A percentile compares a stretch with the other conserved stretches of the same genome.
These are phyloP conservation scores for Pterocles gutturalis DNA, from an alignment of 2,113 vertebrate genomes.

Conservation along the genomic window DNA sequence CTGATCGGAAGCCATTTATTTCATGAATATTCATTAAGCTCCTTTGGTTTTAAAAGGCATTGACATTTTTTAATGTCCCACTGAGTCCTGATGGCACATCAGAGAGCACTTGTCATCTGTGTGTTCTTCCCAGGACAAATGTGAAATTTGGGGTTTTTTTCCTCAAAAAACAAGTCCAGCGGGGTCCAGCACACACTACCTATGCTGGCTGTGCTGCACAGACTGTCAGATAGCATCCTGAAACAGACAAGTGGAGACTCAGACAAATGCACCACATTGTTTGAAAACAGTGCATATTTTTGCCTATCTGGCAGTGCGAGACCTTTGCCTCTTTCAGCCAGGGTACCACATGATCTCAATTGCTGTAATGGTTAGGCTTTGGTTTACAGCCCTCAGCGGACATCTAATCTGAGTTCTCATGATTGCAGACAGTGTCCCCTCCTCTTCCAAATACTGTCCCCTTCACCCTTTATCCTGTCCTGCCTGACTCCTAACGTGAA, in stretches of 20 bases:
- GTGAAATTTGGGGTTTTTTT: not conserved
- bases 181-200: not conserved
- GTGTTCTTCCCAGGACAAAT: not conserved
- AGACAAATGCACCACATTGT: not conserved
- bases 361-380: not conserved
- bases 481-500: not conserved
- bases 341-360: not conserved
- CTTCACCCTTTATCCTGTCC: not conserved
- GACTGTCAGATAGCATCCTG: not conserved
- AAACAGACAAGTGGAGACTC: not conserved
- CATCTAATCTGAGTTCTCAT: not conserved
- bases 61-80: not conserved
- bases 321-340: not conserved
- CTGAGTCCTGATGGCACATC: not conserved
- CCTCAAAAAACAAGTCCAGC: not conserved
- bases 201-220: not conserved
- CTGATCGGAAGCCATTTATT: not conserved
- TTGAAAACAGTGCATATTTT: not conserved
- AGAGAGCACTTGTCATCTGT: not conserved
- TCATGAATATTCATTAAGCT: conserved; percentile 5
- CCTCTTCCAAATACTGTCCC: not conserved
- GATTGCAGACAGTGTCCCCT: not conserved
- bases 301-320: not conserved
- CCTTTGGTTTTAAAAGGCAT: not conserved
- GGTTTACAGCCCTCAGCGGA: not conserved